phyloP scores from a whole-genome alignment of 2,888 invertebrate species.

The Lasioglossum zephyrum region DNA sequence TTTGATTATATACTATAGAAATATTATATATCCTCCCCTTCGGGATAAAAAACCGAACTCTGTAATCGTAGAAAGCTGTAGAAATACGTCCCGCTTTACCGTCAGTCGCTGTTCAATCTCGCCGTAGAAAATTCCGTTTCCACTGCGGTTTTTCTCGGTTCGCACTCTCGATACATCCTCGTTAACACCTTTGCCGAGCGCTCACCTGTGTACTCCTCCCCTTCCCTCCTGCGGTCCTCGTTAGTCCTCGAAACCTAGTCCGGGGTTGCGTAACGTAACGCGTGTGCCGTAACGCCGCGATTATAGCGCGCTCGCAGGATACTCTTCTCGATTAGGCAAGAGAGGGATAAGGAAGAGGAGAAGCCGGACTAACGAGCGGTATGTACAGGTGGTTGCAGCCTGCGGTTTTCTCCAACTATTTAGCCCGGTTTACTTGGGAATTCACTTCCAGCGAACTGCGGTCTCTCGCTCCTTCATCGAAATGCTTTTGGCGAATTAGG shows the following conservation, averaged over 20 bases:
- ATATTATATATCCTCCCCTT: too few relatives aligned
- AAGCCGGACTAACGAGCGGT: constrained; percentile 4
- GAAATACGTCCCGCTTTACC: background rate
- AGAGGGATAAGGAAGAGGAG: background rate
- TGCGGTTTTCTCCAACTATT: constrained; percentile 1
- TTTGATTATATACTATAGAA: too few relatives aligned
- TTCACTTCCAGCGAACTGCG: background rate
- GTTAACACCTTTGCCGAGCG: constrained; percentile 4
- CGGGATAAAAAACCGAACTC: background rate
- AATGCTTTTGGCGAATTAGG: background rate
- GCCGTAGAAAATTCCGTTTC: background rate
- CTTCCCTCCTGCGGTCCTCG: background rate
- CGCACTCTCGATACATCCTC: background rate
- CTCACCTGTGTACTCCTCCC: constrained; percentile 25
- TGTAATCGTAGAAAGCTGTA: background rate
- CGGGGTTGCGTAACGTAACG: constrained; percentile 32
- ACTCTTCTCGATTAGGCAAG: background rate
- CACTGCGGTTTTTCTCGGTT: background rate
- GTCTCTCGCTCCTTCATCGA: background rate
- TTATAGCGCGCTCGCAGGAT: constrained; percentile 5
- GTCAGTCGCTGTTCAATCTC: background rate
- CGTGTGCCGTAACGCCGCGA: constrained; percentile 17
- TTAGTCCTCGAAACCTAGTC: constrained; percentile 26
- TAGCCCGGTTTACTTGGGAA: background rate
- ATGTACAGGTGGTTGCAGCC: constrained; percentile 2